Base-by-base conservation (phyloP, 1,140 invertebrate genomes). In the Lasioglossum baleicum region DNA sequence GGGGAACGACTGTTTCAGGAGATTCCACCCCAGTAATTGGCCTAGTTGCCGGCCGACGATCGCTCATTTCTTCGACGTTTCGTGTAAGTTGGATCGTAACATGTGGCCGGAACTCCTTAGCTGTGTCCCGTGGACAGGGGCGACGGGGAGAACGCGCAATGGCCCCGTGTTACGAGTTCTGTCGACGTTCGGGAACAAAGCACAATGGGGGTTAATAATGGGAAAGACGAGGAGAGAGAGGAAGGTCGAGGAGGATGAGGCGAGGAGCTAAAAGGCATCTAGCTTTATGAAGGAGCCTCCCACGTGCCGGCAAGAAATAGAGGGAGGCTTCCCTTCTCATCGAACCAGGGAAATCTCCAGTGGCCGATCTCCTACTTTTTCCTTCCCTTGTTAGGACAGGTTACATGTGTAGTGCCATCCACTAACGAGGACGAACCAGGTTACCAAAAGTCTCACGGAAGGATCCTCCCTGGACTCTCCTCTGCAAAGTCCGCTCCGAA, bases 111-210 rank as follows among this genome's bases (percentile, higher is more conserved):
- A 72, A 53, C n/a, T 70, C 5, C 40, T 69, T 11, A 10, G 4
- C 26, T 2, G 15, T 15, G 68, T 48, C 8, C 31, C 51, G 42
- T 10, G 11, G 66, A 61, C 67, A 61, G 40, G 42, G 44, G 61
- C 31, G 51, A 20, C 22, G 35, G 1, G 48, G 1, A 3, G 17
- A 58, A 31, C 22, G 26, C 31, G 26, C 31, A 61, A 73, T 80
- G 58, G 61, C 56, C 53, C 64, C 65, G 72, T 84, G 79, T 80
- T 89, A 88, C 80, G 83, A 80, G 68, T 64, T 67, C 73, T 70
- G 74, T 82, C 77, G 83, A 77, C 64, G 75, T 66, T 69, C 20
- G 56, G 83, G 85, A 86, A 83, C 82, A 83, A 88, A 77, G 79
- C 82, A 77, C 73, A 44, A 61, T 53, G n/a, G 67, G 42, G 15